These are phyloP conservation scores for Sylvia atricapilla DNA, from an alignment of 2,113 vertebrate species.

Conservation along the genomic window DNA sequence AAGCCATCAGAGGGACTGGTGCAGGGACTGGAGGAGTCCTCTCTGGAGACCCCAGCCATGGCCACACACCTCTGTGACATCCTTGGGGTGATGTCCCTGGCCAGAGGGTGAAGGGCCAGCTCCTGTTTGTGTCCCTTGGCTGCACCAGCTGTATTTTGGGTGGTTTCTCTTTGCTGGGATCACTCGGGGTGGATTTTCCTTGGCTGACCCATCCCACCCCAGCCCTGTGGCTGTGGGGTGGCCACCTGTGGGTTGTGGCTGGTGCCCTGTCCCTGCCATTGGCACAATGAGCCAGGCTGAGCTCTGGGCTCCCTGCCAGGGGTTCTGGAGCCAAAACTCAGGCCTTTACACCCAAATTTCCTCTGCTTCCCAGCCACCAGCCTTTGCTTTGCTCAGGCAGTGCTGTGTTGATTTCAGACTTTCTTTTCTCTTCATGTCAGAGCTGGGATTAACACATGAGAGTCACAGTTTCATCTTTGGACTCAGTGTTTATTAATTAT, in stretches of 20 bases:
- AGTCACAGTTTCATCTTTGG: too few relatives aligned
- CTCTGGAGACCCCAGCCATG: background rate
- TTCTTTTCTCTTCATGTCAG: too few relatives aligned
- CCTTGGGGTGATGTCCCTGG: background rate
- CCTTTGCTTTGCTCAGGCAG: fast-evolving
- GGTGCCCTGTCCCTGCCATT: fast-evolving
- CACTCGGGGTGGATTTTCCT: background rate
- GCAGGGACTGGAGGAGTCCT: background rate
- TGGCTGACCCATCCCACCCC: background rate
- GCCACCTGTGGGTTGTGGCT: fast-evolving
- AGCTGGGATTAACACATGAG: too few relatives aligned
- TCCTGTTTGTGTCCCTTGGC: fast-evolving
- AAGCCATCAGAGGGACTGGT: background rate
- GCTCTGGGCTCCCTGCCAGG: background rate
- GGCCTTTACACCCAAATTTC: fast-evolving
- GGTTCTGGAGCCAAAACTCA: background rate
- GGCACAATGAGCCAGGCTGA: background rate
- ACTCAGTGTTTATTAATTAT: too few relatives aligned
- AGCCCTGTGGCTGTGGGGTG: background rate
- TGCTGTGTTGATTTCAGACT: too few relatives aligned
- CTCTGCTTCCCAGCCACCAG: background rate
- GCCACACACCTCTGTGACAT: fast-evolving
- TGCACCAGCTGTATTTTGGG: fast-evolving
- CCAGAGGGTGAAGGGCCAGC: background rate
- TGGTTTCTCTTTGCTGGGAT: background rate